Conservation (phyloP, 2,888 invertebrate genomes). For the Trissoscelio sp. region DNA sequence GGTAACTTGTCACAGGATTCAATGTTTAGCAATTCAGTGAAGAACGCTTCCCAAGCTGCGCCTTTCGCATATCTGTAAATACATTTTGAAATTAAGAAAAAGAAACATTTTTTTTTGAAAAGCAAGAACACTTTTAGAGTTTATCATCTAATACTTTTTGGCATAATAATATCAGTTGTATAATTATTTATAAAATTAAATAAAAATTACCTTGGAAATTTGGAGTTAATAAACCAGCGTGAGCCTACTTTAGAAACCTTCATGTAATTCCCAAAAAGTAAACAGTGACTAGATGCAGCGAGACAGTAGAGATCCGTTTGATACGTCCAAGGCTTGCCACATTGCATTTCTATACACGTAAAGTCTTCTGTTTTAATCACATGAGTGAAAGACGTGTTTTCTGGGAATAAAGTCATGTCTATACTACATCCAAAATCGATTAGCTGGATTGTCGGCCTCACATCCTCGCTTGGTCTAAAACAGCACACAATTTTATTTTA, state of each 20-base stretch:
- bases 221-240: conserved; percentile 89
- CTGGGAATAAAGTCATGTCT: conserved; percentile 93
- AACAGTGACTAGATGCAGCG: conserved; percentile 93
- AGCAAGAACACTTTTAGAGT: no score
- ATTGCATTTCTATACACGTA: conserved; percentile 95
- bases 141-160: no score
- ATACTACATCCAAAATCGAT: conserved; percentile 98
- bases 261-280: conserved; percentile 96
- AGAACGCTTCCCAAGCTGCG: conserved; percentile 91
- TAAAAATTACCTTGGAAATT: conserved; percentile 87
- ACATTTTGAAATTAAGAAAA: no score
- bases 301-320: conserved; percentile 96
- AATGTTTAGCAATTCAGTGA: conserved; percentile 92
- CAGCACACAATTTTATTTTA: conserved; percentile 7
- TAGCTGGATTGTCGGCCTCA: conserved; percentile 89
- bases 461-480: conserved; percentile 87
- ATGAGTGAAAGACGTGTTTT: conserved; percentile 90
- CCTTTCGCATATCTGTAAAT: conserved; percentile 87
- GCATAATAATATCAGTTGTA: no score
- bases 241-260: conserved; percentile 87
- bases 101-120: no score
- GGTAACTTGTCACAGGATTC: conserved; percentile 91
- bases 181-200: not conserved
- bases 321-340: conserved; percentile 95
- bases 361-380: conserved; percentile 91